A percentile compares a stretch with the other conserved stretches of the same genome.
These are phyloP conservation scores for Strongylocentrotus purpuratus DNA, from an alignment of 35 echinoderm and acorn worm species.

Conservation along the genomic window DNA sequence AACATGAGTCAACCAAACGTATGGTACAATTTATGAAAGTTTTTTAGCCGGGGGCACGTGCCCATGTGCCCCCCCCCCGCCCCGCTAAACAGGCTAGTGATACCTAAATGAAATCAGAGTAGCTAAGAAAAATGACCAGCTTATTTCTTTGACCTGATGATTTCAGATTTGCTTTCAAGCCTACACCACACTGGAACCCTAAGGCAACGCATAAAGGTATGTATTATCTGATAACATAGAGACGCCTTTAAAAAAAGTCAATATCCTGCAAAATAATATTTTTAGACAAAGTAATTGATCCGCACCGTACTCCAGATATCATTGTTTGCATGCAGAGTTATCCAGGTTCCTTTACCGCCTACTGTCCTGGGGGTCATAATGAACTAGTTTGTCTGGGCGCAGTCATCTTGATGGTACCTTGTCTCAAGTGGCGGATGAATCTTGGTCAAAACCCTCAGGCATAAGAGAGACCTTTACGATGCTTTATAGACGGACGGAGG, in stretches of 20 bases:
- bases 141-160: neutral
- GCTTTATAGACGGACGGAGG: too few relatives aligned
- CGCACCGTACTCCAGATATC: neutral
- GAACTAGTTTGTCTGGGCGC: neutral
- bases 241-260: neutral
- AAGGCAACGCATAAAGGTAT: neutral
- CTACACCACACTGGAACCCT: neutral
- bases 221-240: too few relatives aligned
- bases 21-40: too few relatives aligned
- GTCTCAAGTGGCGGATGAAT: neutral
- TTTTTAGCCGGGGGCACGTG: too few relatives aligned
- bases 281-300: neutral
- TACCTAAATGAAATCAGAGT: neutral
- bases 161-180: neutral
- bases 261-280: neutral
- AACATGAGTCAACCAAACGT: too few relatives aligned
- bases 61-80: too few relatives aligned
- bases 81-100: too few relatives aligned
- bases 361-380: neutral
- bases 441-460: neutral
- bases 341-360: neutral
- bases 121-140: neutral
- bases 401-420: neutral
- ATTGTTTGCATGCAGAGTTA: neutral
- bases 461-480: neutral